phyloP scores from a whole-genome alignment of 2,888 invertebrate species.

The Mantis religiosa region DNA sequence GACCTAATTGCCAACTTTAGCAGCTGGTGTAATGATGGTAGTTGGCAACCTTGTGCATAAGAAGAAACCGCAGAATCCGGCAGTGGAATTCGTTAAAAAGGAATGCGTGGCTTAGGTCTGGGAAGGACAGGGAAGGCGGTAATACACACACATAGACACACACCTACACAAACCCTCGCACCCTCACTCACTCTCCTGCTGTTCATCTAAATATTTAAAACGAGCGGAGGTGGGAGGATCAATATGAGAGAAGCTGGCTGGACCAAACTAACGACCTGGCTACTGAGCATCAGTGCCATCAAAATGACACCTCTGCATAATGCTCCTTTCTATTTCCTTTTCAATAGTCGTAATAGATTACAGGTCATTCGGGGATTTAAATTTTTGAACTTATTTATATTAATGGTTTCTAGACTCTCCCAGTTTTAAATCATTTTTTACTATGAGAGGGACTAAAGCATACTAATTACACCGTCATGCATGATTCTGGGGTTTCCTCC shows the following conservation, averaged over 20 bases:
- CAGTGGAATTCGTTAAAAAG: background rate
- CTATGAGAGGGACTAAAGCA: no score
- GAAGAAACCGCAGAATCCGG: background rate
- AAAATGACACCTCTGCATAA: background rate
- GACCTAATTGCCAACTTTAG: background rate
- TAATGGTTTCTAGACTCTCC: no score
- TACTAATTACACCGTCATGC: no score
- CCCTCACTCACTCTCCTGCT: background rate
- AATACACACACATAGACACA: background rate
- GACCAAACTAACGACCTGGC: background rate
- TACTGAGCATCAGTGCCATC: background rate
- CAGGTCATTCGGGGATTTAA: no score
- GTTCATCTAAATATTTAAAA: background rate
- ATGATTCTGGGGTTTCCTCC: no score
- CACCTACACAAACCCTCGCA: background rate
- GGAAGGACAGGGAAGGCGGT: background rate
- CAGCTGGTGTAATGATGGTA: background rate
- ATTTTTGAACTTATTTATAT: no score
- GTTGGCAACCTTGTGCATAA: background rate
- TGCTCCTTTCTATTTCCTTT: background rate
- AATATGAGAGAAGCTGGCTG: background rate
- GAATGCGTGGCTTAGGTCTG: background rate
- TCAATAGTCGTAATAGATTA: no score
- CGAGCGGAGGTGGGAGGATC: background rate
- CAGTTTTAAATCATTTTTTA: no score